Base-by-base conservation (phyloP, 2,888 invertebrate genomes). In the Perithous albicinctus region DNA sequence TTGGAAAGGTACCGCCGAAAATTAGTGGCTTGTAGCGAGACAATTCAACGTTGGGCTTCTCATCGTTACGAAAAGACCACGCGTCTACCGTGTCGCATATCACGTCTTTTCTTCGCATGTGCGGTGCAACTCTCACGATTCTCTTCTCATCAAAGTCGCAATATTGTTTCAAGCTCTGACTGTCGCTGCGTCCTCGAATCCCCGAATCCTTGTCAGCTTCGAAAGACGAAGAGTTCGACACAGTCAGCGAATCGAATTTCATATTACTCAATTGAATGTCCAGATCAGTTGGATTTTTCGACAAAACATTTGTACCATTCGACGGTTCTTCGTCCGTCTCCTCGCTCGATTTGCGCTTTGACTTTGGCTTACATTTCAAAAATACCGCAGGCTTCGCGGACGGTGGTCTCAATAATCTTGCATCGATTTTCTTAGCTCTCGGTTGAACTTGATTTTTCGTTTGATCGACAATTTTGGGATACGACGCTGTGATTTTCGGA, bases 1-100 rank as follows among this genome's bases (percentile, higher is more conserved):
- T 97, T 3, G 97, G 97, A 94, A 95, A 98, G 2, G 97, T 98
- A 70, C 97, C 97, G 87, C 97, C 97, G 92, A 97, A 97, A 82
- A 97, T 94, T 61, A 97, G 94, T 81, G 96, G 96, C 89, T 95
- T 95, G 90, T 94, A 95, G 18, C 87, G 83, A 23, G 86, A 86
- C 23, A 66, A 61, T 26, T 87, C 85, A 3, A 54, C 74, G 41
- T 80, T 79, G 48, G 83, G 74, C 12, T 76, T 83, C 10, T 83
- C 89, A 70, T 86, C 86, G 51, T 86, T 88, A 6, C 84, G 84
- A 29, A 51, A 66, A 43, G 89, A 91, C 96, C 96, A 95, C 48
- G 94, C 93, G 88, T 95, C 95, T 64, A 95, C 95, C 7, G 95
- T 95, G 88, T 94, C 94, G 69, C 94, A 94, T 86, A 95, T 94